Base-by-base conservation (phyloP, 2,797 vertebrate species). In the Kryptolebias ocellatus region DNA sequence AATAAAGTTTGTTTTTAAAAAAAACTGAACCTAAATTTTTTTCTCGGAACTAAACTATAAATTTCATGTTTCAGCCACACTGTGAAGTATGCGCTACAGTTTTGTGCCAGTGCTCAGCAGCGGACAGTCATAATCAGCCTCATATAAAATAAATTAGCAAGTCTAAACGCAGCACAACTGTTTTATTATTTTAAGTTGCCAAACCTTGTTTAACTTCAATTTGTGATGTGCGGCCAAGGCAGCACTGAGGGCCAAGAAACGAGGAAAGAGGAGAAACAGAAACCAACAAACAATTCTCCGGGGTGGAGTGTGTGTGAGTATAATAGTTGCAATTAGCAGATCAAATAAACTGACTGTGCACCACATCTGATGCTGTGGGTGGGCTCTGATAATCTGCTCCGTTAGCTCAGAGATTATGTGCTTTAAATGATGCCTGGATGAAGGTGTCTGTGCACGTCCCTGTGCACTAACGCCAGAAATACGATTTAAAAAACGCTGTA, bases 271-370 rank as follows among this genome's bases (percentile, higher is more conserved):
- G 42, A 63, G 39, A 37, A 49, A 55, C 2, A 18, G 34, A 39
- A 59, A 56, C 51, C n/a, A 45, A 45, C 1, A 16, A 1, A 0
- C 14, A 45, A 0, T 53, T 72, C 68, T 67, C 70, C 60, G 17
- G 59, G 37, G 74, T 58, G 3, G 42, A 24, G 58, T 14, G 28
- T 42, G 37, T 64, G 46, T 59, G 61, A 42, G 42, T 4, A 16
- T 73, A 73, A 89, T 81, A 42, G 75, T 66, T 66, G 46, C 80
- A 89, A 92, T 91, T 90, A 90, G 66, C 81, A 83, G 83, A 90
- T 90, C 80, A 86, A 87, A 92, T 83, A 86, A 73, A 89, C 49
- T 86, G 67, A 88, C 70, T 74, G 69, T 79, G 72, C 59, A 64
- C 54, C 29, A 63, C 62, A 76, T 71, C 37, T 55, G 31, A 34